These are phyloP conservation scores for Drepana arcuata DNA, from an alignment of 1,140 invertebrate species.

Conservation along the genomic window DNA sequence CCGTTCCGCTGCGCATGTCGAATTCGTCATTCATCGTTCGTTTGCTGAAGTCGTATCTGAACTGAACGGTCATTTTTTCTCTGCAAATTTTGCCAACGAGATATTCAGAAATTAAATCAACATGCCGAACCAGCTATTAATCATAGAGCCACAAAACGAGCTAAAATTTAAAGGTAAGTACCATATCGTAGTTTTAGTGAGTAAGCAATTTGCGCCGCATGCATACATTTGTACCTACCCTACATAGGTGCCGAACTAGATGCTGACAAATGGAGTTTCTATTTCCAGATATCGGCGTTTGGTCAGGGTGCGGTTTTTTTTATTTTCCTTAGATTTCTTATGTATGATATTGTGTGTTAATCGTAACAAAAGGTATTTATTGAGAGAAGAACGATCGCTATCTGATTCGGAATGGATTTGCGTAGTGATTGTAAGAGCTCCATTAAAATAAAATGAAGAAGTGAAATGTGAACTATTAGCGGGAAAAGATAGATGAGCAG, in stretches of 20 bases:
- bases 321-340: constrained; percentile 17
- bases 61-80: too few relatives aligned
- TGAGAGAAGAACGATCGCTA: too few relatives aligned
- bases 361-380: too few relatives aligned
- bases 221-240: constrained; percentile 49
- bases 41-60: too few relatives aligned
- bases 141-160: constrained; percentile 81
- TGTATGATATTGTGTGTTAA: too few relatives aligned
- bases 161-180: constrained; percentile 81
- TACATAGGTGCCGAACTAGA: constrained; percentile 54
- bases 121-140: constrained; percentile 76
- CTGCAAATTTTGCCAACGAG: constrained; percentile 49
- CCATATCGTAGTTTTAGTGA: constrained; percentile 26
- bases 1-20: constrained; percentile 51
- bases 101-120: constrained; percentile 55
- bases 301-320: constrained; percentile 63
- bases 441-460: too few relatives aligned
- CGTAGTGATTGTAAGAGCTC: too few relatives aligned
- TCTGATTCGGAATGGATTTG: too few relatives aligned
- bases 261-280: constrained; percentile 70
- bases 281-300: constrained; percentile 68
- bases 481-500: too few relatives aligned
- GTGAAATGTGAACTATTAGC: too few relatives aligned
- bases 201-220: constrained; percentile 36
- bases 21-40: constrained; percentile 55